A percentile compares a stretch with the other conserved stretches of the same genome.
Evolutionary conservation across 92 coral and sea anemone genomes (phyloP).

Genomic region (Zoanthus solanderi): DNA sequence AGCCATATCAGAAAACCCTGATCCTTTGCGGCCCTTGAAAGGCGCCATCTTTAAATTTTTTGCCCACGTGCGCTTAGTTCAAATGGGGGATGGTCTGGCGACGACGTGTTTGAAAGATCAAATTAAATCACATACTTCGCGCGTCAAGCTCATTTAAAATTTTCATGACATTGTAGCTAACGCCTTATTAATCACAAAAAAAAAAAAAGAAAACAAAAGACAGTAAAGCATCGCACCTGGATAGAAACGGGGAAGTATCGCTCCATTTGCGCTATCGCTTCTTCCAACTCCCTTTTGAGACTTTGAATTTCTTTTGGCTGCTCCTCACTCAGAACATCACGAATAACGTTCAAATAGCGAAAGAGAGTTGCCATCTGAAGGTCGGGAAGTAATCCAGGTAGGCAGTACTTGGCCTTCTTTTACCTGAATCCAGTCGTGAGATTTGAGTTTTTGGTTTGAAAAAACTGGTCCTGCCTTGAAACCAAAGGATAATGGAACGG

Average conservation of each 20-base stretch:
- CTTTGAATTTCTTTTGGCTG: not conserved
- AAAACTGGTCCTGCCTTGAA: constrained; percentile 41
- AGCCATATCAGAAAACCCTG: too few species aligned
- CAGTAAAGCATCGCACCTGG: not conserved
- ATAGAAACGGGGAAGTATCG: constrained; percentile 1
- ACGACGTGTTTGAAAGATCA: too few species aligned
- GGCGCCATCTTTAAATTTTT: too few species aligned
- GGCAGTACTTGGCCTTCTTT: not conserved
- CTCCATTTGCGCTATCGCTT: constrained; percentile 5
- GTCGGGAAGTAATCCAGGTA: constrained; percentile 35
- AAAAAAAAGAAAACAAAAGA: too few species aligned
- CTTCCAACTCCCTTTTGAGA: not conserved
- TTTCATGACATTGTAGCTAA: too few species aligned
- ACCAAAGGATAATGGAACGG: constrained; percentile 50
- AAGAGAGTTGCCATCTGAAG: constrained; percentile 34
- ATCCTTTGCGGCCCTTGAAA: too few species aligned
- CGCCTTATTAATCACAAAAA: too few species aligned
- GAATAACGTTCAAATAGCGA: constrained; percentile 22
- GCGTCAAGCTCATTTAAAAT: too few species aligned
- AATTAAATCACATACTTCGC: too few species aligned
- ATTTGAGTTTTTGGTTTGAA: constrained; percentile 42
- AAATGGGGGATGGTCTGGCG: too few species aligned
- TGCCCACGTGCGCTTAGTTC: too few species aligned
- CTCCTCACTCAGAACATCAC: not conserved
- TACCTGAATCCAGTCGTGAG: constrained; percentile 53